These are phyloP conservation scores for Cryptomyrus ogoouensis DNA, from an alignment of 2,113 vertebrate species.

Conservation along the genomic window DNA sequence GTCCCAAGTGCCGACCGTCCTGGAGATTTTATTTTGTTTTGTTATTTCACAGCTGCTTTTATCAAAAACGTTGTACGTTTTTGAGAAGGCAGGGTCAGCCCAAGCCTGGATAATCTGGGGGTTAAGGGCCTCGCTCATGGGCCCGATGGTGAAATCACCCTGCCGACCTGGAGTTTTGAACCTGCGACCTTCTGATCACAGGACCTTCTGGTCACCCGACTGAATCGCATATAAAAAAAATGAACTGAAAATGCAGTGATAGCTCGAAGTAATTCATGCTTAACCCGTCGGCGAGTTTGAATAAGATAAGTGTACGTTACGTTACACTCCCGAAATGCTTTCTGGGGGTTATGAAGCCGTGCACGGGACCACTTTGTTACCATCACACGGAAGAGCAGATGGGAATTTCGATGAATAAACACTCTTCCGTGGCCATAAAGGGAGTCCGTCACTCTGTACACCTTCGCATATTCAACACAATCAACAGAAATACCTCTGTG, in stretches of 20 bases:
- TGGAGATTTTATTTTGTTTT: not conserved
- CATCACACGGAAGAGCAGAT: slow-evolving; percentile 34
- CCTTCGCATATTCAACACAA: slow-evolving; percentile 38
- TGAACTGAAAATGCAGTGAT: slow-evolving; percentile 34
- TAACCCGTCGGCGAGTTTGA: slow-evolving; percentile 40
- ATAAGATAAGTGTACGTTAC: slow-evolving; percentile 33
- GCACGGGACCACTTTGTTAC: slow-evolving; percentile 4
- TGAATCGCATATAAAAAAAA: slow-evolving; percentile 18
- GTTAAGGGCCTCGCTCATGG: not conserved
- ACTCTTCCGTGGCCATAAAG: slow-evolving; percentile 19
- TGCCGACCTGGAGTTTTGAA: not conserved
- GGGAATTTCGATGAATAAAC: slow-evolving; percentile 33
- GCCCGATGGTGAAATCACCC: not conserved
- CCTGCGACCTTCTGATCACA: not conserved
- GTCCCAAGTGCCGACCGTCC: not conserved
- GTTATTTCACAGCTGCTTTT: not conserved
- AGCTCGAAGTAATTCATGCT: slow-evolving; percentile 41
- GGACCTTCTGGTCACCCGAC: not conserved
- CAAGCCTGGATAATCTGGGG: not conserved
- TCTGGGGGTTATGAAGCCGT: slow-evolving; percentile 27
- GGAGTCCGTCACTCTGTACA: slow-evolving; percentile 5
- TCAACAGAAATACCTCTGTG: slow-evolving; percentile 23
- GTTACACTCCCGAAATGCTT: slow-evolving; percentile 24
- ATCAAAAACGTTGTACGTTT: not conserved
- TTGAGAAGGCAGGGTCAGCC: not conserved